Evolutionary conservation across 1,140 invertebrate species (phyloP).

Genomic region (Zaprionus vittiger): DNA sequence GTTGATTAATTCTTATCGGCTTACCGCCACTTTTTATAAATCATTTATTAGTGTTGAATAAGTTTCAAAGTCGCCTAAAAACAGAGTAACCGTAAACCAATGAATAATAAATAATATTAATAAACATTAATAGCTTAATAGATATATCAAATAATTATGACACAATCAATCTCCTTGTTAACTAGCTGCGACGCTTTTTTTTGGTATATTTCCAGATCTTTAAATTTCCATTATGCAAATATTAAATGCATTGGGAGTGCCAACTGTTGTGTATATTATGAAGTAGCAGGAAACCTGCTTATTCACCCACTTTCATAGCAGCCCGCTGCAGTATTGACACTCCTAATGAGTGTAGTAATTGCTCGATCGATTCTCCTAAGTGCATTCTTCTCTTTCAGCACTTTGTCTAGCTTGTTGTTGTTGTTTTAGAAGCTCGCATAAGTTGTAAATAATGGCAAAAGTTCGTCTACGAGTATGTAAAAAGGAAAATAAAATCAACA

Average conservation of each 20-base stretch:
- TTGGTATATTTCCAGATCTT: too few relatives aligned
- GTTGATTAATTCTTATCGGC: too few relatives aligned
- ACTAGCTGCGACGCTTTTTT: too few relatives aligned
- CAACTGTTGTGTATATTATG: background rate
- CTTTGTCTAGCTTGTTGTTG: background rate
- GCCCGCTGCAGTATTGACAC: background rate
- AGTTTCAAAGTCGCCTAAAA: too few relatives aligned
- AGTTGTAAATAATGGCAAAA: background rate
- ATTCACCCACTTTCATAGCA: background rate
- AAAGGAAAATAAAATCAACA: slow-evolving; percentile 56
- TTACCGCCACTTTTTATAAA: too few relatives aligned
- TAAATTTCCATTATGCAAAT: background rate
- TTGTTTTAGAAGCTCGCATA: background rate
- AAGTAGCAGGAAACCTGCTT: background rate
- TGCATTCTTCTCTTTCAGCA: background rate
- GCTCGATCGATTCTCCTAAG: background rate
- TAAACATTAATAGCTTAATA: too few relatives aligned
- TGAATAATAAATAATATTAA: too few relatives aligned
- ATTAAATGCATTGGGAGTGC: background rate
- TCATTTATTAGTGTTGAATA: too few relatives aligned
- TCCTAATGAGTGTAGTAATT: background rate
- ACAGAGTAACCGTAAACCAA: too few relatives aligned
- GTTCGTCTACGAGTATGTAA: background rate
- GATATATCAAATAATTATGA: too few relatives aligned
- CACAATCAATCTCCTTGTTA: too few relatives aligned